These are phyloP conservation scores for Ennomos fuscantarius DNA, from an alignment of 2,888 invertebrate genomes.

Conservation along the genomic window DNA sequence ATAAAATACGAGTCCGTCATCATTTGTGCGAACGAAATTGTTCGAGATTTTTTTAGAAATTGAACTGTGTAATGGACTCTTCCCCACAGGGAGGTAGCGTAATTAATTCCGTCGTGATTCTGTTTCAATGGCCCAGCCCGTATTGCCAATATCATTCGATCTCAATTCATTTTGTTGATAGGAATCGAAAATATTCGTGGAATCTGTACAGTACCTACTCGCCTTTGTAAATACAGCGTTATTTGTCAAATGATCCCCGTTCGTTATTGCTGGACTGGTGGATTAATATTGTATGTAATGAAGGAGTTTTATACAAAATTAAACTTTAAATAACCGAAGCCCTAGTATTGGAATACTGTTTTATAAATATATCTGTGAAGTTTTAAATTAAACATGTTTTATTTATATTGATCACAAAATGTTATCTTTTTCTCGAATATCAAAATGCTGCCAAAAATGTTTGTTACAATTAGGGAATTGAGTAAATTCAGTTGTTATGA, in stretches of 20 bases:
- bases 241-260: conserved; percentile 24
- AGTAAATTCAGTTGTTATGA: too few relatives aligned
- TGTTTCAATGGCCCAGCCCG: conserved; percentile 44
- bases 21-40: conserved; percentile 48
- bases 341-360: too few relatives aligned
- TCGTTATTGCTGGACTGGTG: conserved; percentile 7
- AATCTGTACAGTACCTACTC: conserved; percentile 12
- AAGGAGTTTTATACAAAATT: background rate
- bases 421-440: too few relatives aligned
- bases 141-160: conserved; percentile 48
- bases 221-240: conserved; percentile 16
- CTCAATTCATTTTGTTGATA: conserved; percentile 39
- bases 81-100: conserved; percentile 44
- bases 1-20: conserved; percentile 68
- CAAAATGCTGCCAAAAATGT: too few relatives aligned
- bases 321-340: background rate
- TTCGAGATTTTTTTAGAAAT: conserved; percentile 47
- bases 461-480: too few relatives aligned
- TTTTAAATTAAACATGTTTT: too few relatives aligned
- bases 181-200: conserved; percentile 30
- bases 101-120: conserved; percentile 57
- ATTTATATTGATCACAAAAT: too few relatives aligned
- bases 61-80: conserved; percentile 49
- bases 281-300: conserved; percentile 3
- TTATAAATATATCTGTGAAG: too few relatives aligned